These are phyloP conservation scores for Halictus ligatus DNA, from an alignment of 2,888 invertebrate species.

Conservation along the genomic window DNA sequence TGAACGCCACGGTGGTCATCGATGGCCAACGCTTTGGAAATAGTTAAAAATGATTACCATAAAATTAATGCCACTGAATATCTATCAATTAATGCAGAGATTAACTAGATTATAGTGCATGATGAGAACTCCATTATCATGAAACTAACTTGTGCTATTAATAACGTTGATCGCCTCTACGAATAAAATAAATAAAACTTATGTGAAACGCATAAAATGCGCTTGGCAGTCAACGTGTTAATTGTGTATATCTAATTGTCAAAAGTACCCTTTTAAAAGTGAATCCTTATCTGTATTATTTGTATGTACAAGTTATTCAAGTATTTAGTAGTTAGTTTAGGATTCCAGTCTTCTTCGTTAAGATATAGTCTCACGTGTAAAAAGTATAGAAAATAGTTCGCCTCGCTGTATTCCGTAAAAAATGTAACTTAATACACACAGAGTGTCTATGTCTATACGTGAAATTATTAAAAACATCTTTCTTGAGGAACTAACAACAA, in stretches of 20 bases:
- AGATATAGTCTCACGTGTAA: conserved; percentile 7
- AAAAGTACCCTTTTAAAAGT: neutral
- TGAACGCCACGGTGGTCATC: neutral
- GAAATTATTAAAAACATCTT: neutral
- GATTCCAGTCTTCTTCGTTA: conserved; percentile 71
- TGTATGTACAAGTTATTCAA: conserved; percentile 10
- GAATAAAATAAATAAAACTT: neutral
- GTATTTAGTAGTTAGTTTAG: conserved; percentile 64
- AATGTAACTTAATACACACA: no score
- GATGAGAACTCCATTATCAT: neutral
- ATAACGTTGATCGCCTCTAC: neutral
- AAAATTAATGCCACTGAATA: neutral
- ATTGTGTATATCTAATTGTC: neutral
- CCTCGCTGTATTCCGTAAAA: neutral
- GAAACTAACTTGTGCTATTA: neutral
- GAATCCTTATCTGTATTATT: neutral
- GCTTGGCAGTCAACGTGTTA: neutral
- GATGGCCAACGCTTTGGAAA: neutral
- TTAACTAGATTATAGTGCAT: neutral
- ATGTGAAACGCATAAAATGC: neutral
- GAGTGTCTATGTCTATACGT: neutral
- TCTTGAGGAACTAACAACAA: conserved; percentile 4
- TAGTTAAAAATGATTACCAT: neutral
- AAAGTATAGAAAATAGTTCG: neutral
- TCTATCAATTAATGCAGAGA: neutral